phyloP scores from a whole-genome alignment of 2,888 invertebrate species.

The Eupithecia tripunctaria region DNA sequence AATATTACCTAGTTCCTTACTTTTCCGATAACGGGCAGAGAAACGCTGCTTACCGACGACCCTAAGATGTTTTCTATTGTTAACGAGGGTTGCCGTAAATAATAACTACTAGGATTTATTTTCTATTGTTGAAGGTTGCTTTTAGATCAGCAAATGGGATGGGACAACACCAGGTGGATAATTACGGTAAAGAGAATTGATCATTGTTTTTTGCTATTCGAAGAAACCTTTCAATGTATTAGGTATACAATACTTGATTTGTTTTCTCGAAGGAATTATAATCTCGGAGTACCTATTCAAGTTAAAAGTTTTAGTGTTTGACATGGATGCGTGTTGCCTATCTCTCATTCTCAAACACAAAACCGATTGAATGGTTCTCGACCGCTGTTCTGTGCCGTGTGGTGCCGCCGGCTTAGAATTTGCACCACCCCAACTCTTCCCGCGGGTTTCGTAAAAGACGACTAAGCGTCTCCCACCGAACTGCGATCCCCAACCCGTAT shows the following conservation, averaged over 20 bases:
- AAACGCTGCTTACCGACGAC: constrained; percentile 8
- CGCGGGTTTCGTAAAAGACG: no score
- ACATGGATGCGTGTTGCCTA: no score
- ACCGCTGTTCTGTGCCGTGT: no score
- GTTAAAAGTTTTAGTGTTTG: no score
- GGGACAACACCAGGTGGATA: not conserved
- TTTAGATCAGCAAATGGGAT: not conserved
- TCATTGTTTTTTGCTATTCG: not conserved
- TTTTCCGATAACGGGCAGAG: constrained; percentile 8
- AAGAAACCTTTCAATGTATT: not conserved
- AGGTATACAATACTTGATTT: not conserved
- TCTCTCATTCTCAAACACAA: no score
- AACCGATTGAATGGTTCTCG: no score
- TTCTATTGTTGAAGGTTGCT: constrained; percentile 10
- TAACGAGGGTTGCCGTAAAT: not conserved
- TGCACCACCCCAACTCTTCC: no score
- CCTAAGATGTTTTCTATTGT: constrained; percentile 12
- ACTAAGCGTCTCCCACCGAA: no score
- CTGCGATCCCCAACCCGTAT: no score
- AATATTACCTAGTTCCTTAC: not conserved
- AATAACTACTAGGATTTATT: not conserved
- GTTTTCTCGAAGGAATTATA: not conserved
- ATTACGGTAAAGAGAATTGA: not conserved
- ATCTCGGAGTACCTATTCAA: not conserved
- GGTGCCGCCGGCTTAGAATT: no score